These are phyloP conservation scores for Microctenopoma lineatum DNA, from an alignment of 2,797 vertebrate genomes.

Conservation along the genomic window DNA sequence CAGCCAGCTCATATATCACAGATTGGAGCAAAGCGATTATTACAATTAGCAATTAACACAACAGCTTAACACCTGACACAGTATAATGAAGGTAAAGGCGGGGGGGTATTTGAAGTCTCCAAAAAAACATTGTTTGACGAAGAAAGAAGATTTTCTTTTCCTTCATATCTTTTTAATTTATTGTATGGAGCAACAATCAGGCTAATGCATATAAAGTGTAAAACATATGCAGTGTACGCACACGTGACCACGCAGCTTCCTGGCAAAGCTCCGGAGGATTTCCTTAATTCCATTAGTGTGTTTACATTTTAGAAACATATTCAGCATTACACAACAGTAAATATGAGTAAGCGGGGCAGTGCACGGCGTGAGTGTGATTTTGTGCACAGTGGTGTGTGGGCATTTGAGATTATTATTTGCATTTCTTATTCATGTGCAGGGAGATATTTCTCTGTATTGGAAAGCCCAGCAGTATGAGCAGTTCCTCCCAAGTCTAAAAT, in stretches of 20 bases:
- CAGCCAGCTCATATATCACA: conserved; percentile 8
- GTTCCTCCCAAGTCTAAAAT: no score
- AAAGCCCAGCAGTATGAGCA: no score
- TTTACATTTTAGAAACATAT: conserved; percentile 20
- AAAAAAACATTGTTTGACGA: background rate
- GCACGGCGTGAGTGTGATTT: background rate
- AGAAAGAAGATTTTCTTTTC: background rate
- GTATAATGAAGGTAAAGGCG: background rate
- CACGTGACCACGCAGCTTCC: background rate
- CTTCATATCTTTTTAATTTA: conserved; percentile 13
- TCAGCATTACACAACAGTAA: conserved; percentile 10
- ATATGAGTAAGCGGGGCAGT: background rate
- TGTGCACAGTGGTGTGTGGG: background rate
- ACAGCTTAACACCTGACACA: background rate
- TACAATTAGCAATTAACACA: background rate
- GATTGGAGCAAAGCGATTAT: background rate
- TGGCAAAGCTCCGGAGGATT: conserved; percentile 2
- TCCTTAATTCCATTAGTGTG: conserved; percentile 20
- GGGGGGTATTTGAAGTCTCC: background rate
- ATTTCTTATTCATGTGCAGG: background rate
- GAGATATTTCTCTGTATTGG: background rate
- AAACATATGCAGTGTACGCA: background rate
- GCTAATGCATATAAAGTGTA: conserved; percentile 30
- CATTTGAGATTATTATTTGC: background rate
- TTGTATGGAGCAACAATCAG: conserved; percentile 37